Conservation (phyloP, 1,140 invertebrate genomes). For the Bombus balteatus region DNA sequence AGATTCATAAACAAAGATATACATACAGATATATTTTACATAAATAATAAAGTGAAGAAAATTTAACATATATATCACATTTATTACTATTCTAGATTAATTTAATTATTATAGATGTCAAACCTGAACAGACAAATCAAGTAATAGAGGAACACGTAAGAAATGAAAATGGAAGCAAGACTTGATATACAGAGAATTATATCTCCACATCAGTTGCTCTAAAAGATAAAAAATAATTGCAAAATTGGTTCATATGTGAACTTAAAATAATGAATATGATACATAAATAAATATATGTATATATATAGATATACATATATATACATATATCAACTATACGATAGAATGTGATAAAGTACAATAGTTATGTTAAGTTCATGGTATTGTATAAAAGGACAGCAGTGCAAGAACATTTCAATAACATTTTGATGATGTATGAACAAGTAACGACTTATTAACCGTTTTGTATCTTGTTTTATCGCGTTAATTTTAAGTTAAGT, state of each 20-base stretch:
- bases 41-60: neutral
- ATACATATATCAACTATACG: neutral
- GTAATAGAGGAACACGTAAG: neutral
- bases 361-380: slow-evolving; percentile 4
- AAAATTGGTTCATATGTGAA: neutral
- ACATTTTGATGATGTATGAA: neutral
- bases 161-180: neutral
- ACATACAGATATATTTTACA: neutral
- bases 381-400: neutral
- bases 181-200: neutral
- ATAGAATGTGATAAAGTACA: slow-evolving; percentile 16
- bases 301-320: neutral
- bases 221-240: neutral
- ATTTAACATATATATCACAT: neutral
- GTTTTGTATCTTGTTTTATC: neutral
- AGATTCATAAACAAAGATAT: neutral
- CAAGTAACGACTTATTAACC: neutral
- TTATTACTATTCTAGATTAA: neutral
- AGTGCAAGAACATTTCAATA: slow-evolving; percentile 6
- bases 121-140: neutral
- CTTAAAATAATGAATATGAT: neutral
- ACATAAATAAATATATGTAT: neutral
- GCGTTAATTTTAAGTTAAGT: neutral
- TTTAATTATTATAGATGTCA: neutral
- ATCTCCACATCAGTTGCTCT: neutral